Evolutionary conservation across 1,140 invertebrate species (phyloP), one percentile per base, ranked within the genome.

Genomic region (Heliconius eleuchia): DNA sequence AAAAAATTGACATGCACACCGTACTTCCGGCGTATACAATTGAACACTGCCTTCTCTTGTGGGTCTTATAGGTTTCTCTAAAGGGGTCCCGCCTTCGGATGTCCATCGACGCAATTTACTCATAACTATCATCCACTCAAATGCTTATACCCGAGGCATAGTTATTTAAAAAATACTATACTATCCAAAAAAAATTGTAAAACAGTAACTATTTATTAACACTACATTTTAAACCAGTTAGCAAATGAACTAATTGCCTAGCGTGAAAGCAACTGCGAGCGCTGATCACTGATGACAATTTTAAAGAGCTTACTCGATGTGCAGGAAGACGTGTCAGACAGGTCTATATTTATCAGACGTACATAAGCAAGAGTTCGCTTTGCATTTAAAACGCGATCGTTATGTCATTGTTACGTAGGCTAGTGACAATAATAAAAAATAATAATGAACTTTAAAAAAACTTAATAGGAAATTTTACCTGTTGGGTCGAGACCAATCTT

Each of bases 1-100:
- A 93, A 96, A 98, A 95, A 96, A 98, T 95, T 98, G 97, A 95
- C 97, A 98, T 80, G 95, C 97, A 92, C 97, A 98, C 78, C 97
- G 96, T 70, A 98, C 97, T 90, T 98, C 97, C 86, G 96, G 95
- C 60, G 96, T 96, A 86, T 95, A 95, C 80, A 96, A 95, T 85
- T 96, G 96, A 76, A 96, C 96, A 85, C 96, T 96, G 85, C 95
- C 95, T 83, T 96, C 95, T 81, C 95, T 88, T 70, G 96, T 95
- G 82, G 95, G 94, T 87, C 94, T 86, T 88, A 96, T 89, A 82
- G 95, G 94, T 92, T 93, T 95, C 83, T 95, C 94, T 80, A 94
- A 88, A 57, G 95, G 95, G 85, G 95, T 92, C 71, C 95, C 95
- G 82, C 96, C 96, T 92, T 96, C 96, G 74, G 96, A 96, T 83